Percentiles rank a stretch among this genome's conserved stretches.
Conservation (phyloP, 2,888 invertebrate species). For the Xiphydria camelus region DNA sequence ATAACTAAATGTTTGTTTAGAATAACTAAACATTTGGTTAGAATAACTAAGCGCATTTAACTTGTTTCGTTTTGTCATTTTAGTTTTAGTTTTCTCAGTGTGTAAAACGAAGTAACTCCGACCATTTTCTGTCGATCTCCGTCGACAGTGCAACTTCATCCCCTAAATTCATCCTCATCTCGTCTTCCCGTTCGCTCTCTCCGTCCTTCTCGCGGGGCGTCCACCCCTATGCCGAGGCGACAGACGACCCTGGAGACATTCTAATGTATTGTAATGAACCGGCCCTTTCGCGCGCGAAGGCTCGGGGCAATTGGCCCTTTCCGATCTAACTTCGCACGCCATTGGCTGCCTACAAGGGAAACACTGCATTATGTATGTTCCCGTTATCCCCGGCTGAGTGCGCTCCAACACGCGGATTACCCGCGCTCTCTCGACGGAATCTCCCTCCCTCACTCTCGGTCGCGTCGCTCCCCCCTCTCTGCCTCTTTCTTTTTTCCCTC, state of each 20-base stretch:
- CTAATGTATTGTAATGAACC: constrained; percentile 44
- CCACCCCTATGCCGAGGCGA: constrained; percentile 16
- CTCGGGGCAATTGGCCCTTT: constrained; percentile 37
- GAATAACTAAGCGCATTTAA: too few relatives aligned
- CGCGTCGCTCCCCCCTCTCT: constrained; percentile 10
- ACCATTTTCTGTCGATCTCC: too few relatives aligned
- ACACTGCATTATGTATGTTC: constrained; percentile 48
- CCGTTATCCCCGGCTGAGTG: constrained; percentile 38
- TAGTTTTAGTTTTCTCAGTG: too few relatives aligned
- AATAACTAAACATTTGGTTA: too few relatives aligned
- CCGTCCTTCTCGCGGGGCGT: constrained; percentile 15
- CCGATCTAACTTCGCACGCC: constrained; percentile 34
- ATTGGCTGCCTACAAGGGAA: constrained; percentile 40
- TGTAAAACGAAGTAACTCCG: too few relatives aligned
- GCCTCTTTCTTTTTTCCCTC: constrained; percentile 5
- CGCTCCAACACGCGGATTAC: constrained; percentile 43
- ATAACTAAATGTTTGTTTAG: too few relatives aligned
- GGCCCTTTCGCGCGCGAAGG: constrained; percentile 1
- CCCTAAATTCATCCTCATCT: too few relatives aligned
- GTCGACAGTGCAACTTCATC: too few relatives aligned
- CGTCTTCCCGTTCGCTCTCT: too few relatives aligned
- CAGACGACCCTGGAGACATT: constrained; percentile 32
- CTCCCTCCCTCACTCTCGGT: constrained; percentile 14
- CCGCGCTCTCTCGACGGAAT: constrained; percentile 19
- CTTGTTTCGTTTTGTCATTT: too few relatives aligned